Evolutionary conservation across 2,888 invertebrate genomes (phyloP).

Genomic region (Diarsia brunnea): DNA sequence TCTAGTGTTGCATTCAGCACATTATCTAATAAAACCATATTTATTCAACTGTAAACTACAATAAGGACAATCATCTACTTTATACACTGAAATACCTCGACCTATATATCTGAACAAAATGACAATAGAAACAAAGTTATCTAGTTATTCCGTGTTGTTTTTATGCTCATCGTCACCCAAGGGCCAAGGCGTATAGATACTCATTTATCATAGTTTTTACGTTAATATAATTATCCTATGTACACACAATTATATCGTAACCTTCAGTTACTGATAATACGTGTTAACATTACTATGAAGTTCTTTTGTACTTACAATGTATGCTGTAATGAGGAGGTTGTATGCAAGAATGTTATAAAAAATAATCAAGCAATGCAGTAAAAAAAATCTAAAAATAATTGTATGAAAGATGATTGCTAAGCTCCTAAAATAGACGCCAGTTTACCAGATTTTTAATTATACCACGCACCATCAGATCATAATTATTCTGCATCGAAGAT

Average conservation of each 20-base stretch:
- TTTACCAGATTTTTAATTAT: background rate
- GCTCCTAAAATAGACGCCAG: background rate
- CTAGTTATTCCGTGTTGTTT: slow-evolving; percentile 21
- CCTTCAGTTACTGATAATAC: slow-evolving; percentile 55
- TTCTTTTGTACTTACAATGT: slow-evolving; percentile 48
- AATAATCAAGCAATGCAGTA: slow-evolving; percentile 11
- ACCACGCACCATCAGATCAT: background rate
- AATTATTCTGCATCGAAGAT: background rate
- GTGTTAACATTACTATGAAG: slow-evolving; percentile 45
- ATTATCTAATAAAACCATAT: background rate
- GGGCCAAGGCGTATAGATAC: slow-evolving; percentile 49
- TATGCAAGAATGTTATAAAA: slow-evolving; percentile 30
- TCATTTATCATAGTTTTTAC: slow-evolving; percentile 52
- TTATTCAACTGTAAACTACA: background rate
- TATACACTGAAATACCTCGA: slow-evolving; percentile 25
- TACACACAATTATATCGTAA: slow-evolving; percentile 43
- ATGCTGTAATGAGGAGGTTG: slow-evolving; percentile 27
- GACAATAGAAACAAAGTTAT: slow-evolving; percentile 20
- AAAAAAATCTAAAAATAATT: background rate
- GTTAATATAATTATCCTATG: slow-evolving; percentile 35
- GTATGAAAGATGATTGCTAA: background rate
- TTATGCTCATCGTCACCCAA: slow-evolving; percentile 32
- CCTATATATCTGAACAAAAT: slow-evolving; percentile 23
- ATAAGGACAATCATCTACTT: background rate
- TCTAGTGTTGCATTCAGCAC: background rate